Evolutionary conservation across 1,140 invertebrate genomes (phyloP), one percentile per base, ranked within the genome.

Genomic region (Microplitis demolitor): DNA sequence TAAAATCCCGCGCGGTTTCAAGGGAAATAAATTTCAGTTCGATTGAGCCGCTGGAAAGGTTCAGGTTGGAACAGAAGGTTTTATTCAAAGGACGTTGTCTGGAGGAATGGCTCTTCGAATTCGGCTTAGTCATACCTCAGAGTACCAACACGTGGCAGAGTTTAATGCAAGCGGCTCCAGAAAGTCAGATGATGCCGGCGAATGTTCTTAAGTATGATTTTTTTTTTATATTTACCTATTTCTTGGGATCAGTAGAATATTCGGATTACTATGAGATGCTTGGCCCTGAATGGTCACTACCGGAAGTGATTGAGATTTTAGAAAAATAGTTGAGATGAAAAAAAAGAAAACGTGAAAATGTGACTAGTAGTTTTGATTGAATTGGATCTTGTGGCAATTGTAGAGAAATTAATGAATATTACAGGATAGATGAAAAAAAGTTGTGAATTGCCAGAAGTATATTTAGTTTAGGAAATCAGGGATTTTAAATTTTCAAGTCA

Each of bases 81-180:
- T 85, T 93, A 35, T 94, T 94, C 83, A 94, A 94, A 84, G 94
- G 93, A 0, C 89, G 93, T 69, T 95, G 93, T 80, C 88, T 96
- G 75, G 95, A 97, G 89, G 97, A 99, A 88, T 99, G 98, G 98
- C 96, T 95, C 85, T 99, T 99, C 87, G 97, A 99, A 84, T 99
- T 99, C 92, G 98, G 98, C 53, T 98, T 97, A 88, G 98, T 99
- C 1, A 99, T 99, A 81, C 96, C 97, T 16, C 97, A 97, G 79
- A 99, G 97, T 16, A 99, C 97, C 56, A 99, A 99, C 87, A 99
- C 98, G 4, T 99, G 98, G 98, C 97, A 99, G 85, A 98, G 95
- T 71, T 89, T 97, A 16, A 98, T 99, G 78, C 97, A 99, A 89
- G 97, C 98, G 50, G 98, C 98, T 0, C 98, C 98, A 3, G 98